Conservation (phyloP, 2,797 vertebrate genomes). For the Trichosurus vulpecula region DNA sequence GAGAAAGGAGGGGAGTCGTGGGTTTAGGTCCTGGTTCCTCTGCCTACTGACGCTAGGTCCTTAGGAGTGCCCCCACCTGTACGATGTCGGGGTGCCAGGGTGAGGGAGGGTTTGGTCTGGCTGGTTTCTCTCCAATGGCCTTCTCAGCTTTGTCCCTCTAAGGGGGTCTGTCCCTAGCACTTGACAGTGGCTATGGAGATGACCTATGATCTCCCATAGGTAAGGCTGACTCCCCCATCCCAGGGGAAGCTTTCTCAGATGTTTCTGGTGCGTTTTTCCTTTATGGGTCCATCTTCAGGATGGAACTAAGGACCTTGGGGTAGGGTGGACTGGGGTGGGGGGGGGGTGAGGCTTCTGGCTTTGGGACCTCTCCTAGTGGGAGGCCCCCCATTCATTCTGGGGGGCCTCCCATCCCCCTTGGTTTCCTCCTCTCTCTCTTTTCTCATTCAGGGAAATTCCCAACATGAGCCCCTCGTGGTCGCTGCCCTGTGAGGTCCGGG, state of each 20-base stretch:
- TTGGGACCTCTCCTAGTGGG: not conserved
- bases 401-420: not conserved
- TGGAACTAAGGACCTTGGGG: not conserved
- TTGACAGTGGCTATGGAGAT: not conserved
- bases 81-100: too few relatives aligned
- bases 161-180: not conserved
- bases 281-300: not conserved
- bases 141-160: not conserved
- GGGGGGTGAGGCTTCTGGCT: not conserved
- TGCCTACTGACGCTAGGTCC: too few relatives aligned
- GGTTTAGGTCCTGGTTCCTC: too few relatives aligned
- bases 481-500: not conserved
- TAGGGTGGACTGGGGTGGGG: not conserved
- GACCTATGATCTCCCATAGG: not conserved
- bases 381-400: not conserved
- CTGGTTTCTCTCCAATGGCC: not conserved
- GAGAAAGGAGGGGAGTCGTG: not conserved
- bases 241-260: not conserved
- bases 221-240: not conserved
- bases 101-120: not conserved
- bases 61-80: too few relatives aligned
- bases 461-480: not conserved
- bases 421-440: not conserved
- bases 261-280: not conserved
- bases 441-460: not conserved